Percentiles rank a stretch among this genome's conserved stretches.
phyloP scores from a whole-genome alignment of 2,113 vertebrate species.

The Caloenas nicobarica region DNA sequence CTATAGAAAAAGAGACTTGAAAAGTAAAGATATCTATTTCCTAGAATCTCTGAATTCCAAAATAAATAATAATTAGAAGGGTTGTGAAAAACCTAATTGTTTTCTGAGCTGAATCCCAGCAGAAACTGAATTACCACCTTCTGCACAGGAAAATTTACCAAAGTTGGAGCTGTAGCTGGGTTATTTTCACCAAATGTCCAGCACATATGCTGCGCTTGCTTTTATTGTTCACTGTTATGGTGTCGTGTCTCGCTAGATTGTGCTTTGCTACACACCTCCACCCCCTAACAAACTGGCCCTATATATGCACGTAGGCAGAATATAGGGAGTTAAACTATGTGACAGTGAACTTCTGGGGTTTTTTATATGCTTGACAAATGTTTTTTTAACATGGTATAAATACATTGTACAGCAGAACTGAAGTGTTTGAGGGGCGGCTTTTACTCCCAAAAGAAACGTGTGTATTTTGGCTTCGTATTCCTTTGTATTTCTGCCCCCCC shows the following conservation, averaged over 20 bases:
- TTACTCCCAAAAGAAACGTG: constrained; percentile 26
- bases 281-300: constrained; percentile 69
- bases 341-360: constrained; percentile 52
- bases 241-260: constrained; percentile 70
- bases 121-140: constrained; percentile 21
- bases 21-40: not conserved
- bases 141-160: not conserved
- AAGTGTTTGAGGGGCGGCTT: constrained; percentile 22
- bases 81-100: not conserved
- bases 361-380: constrained; percentile 58
- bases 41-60: not conserved
- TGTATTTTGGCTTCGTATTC: not conserved
- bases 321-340: constrained; percentile 57
- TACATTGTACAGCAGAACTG: constrained; percentile 2
- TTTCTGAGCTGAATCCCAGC: not conserved
- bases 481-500: not conserved
- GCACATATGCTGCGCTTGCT: constrained; percentile 58
- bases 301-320: constrained; percentile 48
- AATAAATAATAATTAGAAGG: not conserved
- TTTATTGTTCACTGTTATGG: constrained; percentile 68
- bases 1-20: not conserved
- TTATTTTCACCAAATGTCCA: constrained; percentile 65
- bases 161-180: constrained; percentile 25
- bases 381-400: constrained; percentile 51
- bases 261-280: constrained; percentile 69